These are phyloP conservation scores for Drosophila triauraria DNA, from an alignment of 1,140 invertebrate species.

Conservation along the genomic window DNA sequence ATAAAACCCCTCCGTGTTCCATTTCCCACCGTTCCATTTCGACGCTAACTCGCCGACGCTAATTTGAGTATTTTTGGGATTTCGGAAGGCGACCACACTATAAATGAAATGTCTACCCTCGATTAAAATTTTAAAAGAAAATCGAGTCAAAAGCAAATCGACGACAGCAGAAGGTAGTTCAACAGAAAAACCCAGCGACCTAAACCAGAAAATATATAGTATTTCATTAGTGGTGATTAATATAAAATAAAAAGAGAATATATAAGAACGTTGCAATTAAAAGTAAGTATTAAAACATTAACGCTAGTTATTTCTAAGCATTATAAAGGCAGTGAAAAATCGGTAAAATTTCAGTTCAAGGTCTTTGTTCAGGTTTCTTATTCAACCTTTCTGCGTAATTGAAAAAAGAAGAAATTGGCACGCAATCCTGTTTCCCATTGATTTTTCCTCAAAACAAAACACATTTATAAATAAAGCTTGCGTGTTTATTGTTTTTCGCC, in stretches of 20 bases:
- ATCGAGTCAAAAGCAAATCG: conserved; percentile 2
- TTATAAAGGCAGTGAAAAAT: not conserved
- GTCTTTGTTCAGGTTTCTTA: conserved; percentile 30
- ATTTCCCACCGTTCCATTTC: too few relatives aligned
- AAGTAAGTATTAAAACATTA: conserved; percentile 8
- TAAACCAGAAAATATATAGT: not conserved
- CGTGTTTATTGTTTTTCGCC: conserved; percentile 14
- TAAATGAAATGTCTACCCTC: not conserved
- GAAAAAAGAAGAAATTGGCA: conserved; percentile 26
- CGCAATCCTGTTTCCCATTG: conserved; percentile 14
- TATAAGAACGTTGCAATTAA: not conserved
- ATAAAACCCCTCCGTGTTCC: too few relatives aligned
- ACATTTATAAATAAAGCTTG: conserved; percentile 28
- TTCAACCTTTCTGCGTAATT: conserved; percentile 22
- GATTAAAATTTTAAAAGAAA: too few relatives aligned
- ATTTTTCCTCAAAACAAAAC: conserved; percentile 25
- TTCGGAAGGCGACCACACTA: not conserved
- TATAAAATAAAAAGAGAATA: not conserved
- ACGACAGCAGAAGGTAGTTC: conserved; percentile 9
- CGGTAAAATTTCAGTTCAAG: not conserved
- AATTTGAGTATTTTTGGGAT: too few relatives aligned
- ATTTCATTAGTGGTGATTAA: conserved; percentile 26
- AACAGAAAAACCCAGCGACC: not conserved
- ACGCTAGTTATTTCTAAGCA: too few relatives aligned
- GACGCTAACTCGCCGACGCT: too few relatives aligned